Evolutionary conservation across 1,140 invertebrate species (phyloP), one percentile per base, ranked within the genome.

Genomic region (Lamellibrachia luymesi): DNA sequence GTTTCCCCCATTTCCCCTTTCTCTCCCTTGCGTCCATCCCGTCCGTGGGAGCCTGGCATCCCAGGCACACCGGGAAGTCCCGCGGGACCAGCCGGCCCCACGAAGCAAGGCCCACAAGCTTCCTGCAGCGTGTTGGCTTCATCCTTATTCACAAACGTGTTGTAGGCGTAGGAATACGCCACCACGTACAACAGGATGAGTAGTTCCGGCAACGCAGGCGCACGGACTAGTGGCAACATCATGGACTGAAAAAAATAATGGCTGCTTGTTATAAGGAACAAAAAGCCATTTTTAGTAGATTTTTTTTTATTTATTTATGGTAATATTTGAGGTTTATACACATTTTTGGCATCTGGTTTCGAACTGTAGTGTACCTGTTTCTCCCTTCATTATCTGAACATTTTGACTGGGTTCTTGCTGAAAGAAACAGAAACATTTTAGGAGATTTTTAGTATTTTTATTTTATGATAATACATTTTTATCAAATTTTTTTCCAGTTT

Each of bases 31-130:
- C 91, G 91, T 49, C 95, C 95, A 56, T 94, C 94, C 80, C 93
- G 92, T 2, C 95, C 95, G n/a, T 93, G 93, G 10, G 92, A 90
- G 91, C 95, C 95, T 38, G 94, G 94, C 52, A 94, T 90, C 52
- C 95, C 95, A 13, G 94, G 94, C 27, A 95, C 92, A 13, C 95
- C 95, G 27, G 95, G 95, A 27, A 94, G 92, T 4, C 95, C 95
- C 5, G 94, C 93, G 2, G 94, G 94, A 2, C 95, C 95, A 7
- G 94, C 93, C 7, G 94, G 93, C 13, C 95, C 95, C 10, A 94
- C 64, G 91, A 94, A 94, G 92, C 94, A 95, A 49, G 93, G 91
- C n/a, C 94, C 94, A 56, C 90, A 89, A 10, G 50, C 56, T 10
- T 93, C 50, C 38, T 90, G 93, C 4, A 91, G 10, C 2, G 80